Conservation (phyloP, 2,113 vertebrate genomes). For the Porphyrio hochstetteri region DNA sequence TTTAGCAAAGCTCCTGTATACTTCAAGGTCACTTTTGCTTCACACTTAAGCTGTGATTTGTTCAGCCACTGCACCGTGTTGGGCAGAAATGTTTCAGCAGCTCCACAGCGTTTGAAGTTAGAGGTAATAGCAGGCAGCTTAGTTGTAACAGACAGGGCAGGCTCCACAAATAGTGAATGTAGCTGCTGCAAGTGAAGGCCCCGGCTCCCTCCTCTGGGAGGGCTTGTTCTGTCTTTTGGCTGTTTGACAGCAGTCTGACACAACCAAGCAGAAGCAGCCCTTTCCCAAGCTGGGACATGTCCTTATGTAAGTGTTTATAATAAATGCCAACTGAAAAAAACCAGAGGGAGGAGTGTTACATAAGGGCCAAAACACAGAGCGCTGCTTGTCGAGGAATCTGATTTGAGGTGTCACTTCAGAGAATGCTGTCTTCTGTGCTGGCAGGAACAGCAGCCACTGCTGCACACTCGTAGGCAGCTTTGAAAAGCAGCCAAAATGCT, state of each 20-base stretch:
- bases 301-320: slow-evolving; percentile 66
- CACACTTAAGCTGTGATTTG: background rate
- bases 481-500: slow-evolving; percentile 31
- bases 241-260: slow-evolving; percentile 54
- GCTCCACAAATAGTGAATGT: slow-evolving; percentile 2
- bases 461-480: slow-evolving; percentile 17
- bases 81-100: background rate
- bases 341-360: slow-evolving; percentile 45
- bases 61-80: background rate
- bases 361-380: slow-evolving; percentile 44
- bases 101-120: background rate
- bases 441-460: background rate
- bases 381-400: slow-evolving; percentile 34
- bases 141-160: background rate
- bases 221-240: slow-evolving; percentile 46
- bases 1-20: background rate
- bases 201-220: slow-evolving; percentile 39
- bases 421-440: background rate
- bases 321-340: slow-evolving; percentile 21
- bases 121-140: background rate
- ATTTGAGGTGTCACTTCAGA: slow-evolving; percentile 14
- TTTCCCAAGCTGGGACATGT: slow-evolving; percentile 62
- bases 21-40: background rate
- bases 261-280: slow-evolving; percentile 46
- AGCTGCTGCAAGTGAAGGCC: background rate